A percentile compares a stretch with the other conserved stretches of the same genome.
phyloP scores from a whole-genome alignment of 1,140 invertebrate genomes.

The Rhagoletis zephyria region DNA sequence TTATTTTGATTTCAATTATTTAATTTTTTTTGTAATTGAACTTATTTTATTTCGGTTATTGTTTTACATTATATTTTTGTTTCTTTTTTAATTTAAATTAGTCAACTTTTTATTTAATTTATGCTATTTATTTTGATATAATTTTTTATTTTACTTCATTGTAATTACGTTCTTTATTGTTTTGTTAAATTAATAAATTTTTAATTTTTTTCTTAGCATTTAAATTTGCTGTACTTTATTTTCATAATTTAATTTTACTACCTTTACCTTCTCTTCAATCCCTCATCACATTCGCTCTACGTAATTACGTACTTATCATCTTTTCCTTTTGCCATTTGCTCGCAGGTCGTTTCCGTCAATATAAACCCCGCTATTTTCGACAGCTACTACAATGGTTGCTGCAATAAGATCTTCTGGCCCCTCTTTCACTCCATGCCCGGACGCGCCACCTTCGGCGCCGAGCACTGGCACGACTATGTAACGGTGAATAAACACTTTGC shows the following conservation, averaged over 20 bases:
- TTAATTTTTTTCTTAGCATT: not conserved
- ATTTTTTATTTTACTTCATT: not conserved
- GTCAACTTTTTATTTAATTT: too few species aligned
- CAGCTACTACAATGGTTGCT: conserved; percentile 92
- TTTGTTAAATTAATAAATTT: not conserved
- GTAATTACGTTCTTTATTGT: too few species aligned
- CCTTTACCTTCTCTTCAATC: not conserved
- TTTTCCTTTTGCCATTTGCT: conserved; percentile 2
- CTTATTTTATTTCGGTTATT: too few species aligned
- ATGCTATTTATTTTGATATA: not conserved
- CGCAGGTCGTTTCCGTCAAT: conserved; percentile 85
- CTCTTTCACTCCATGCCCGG: conserved; percentile 92
- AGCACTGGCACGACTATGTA: conserved; percentile 88
- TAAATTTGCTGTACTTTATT: too few species aligned
- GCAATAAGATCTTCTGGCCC: conserved; percentile 93
- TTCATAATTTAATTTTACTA: not conserved
- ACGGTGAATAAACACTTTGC: conserved; percentile 88
- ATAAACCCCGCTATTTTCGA: conserved; percentile 84
- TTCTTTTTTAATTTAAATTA: too few species aligned
- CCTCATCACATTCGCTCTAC: not conserved
- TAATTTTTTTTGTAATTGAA: too few species aligned
- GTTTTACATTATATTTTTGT: too few species aligned
- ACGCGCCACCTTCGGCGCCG: conserved; percentile 82
- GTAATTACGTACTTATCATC: not conserved
- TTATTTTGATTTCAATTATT: too few species aligned